Conservation (phyloP, 2,113 vertebrate genomes). For the Tinamus guttatus region DNA sequence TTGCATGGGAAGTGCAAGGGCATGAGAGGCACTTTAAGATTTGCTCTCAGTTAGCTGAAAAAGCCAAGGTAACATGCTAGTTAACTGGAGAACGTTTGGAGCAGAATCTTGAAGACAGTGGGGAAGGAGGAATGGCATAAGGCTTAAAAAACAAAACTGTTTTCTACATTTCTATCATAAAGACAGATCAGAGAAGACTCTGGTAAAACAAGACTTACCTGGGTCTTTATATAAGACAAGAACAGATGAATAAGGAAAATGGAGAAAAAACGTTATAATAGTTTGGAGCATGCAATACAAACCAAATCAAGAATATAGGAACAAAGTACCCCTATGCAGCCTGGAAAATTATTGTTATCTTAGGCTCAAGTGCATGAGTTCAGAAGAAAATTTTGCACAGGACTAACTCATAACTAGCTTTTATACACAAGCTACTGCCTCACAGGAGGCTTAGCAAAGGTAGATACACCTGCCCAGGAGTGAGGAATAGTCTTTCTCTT, state of each 20-base stretch:
- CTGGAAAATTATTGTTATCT: not conserved
- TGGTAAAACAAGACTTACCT: not conserved
- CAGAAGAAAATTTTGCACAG: not conserved
- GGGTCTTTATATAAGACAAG: not conserved
- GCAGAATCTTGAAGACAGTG: not conserved
- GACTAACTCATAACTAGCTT: not conserved
- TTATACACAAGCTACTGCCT: not conserved
- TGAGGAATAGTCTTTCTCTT: not conserved
- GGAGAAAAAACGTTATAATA: not conserved
- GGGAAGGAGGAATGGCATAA: not conserved
- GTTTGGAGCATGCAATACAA: not conserved
- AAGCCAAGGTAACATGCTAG: not conserved
- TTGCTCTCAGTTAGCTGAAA: not conserved
- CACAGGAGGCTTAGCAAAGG: not conserved
- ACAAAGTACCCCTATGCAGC: not conserved
- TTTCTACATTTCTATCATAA: not conserved
- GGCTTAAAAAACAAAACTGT: not conserved
- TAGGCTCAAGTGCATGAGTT: not conserved
- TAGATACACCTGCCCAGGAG: not conserved
- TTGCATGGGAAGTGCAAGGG: not conserved
- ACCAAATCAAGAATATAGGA: not conserved
- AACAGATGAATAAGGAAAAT: not conserved
- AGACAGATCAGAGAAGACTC: not conserved
- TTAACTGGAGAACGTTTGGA: not conserved
- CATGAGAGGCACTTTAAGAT: not conserved